Base-by-base conservation (phyloP, 2,888 invertebrate genomes). In the Nemoura dubitans region DNA sequence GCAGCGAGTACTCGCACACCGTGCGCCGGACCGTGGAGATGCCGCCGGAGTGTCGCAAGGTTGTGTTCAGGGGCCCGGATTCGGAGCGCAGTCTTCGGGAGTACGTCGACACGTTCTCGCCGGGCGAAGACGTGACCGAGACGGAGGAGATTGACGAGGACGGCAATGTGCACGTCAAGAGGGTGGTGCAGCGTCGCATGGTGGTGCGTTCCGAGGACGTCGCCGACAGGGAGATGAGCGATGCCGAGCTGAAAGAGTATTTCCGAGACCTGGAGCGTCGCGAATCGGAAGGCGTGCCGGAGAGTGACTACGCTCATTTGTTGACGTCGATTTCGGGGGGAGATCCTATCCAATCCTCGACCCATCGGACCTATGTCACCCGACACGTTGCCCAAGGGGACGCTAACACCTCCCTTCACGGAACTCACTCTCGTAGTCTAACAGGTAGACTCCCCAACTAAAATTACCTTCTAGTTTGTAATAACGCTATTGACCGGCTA, bases 111-210 rank as follows among this genome's bases (percentile, higher is more conserved):
- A 90, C 91, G 84, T 93, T 93, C 89, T 91, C 91, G 85, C 93
- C 93, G 86, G 93, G 93, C 14, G 93, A 93, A 89, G 92, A 92
- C 87, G 91, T 92, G 21, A 91, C 92, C 86, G 93, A 93, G 90
- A 92, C 92, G 26, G 91, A 93, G 89, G 92, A 93, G 88, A 90
- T 92, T 0, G 93, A 93, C 89, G 91, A 91, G 76, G 91, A 91
- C 88, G 93, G 94, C 10, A 94, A 94, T 89, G 92, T 94, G 25
- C 93, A 93, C 88, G 90, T 92, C 0, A 93, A 91, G 88, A 90
- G 92, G 87, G 92, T 93, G 0, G 91, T 93, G 5, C 92, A 93
- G 89, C 92, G 92, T 88, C 90, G 93, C 76, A 91, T 92, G 86
- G 91, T 93, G 36, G 89, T 93, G 14, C 91, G 90, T 89, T 91